A percentile compares a stretch with the other conserved stretches of the same genome.
These are phyloP conservation scores for Taenioides sp. DNA, from an alignment of 2,797 vertebrate species.

Conservation along the genomic window DNA sequence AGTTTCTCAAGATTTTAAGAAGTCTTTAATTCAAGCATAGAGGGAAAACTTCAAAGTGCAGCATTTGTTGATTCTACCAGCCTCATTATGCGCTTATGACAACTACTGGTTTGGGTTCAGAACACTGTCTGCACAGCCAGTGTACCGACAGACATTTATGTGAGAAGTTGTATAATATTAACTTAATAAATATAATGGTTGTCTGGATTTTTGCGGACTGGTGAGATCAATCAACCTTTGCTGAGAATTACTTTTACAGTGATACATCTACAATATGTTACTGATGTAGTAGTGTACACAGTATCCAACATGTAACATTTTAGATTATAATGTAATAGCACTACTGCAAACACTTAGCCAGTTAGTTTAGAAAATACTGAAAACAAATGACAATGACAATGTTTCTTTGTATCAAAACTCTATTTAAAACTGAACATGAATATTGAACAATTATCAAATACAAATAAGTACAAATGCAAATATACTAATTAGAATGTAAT, in stretches of 20 bases:
- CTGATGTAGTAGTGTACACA: background rate
- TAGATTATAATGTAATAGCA: background rate
- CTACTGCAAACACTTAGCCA: background rate
- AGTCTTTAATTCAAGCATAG: constrained; percentile 30
- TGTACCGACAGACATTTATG: constrained; percentile 17
- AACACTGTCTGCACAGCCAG: constrained; percentile 27
- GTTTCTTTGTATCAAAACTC: constrained; percentile 35
- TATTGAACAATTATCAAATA: background rate
- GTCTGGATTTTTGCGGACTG: background rate
- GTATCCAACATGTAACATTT: background rate
- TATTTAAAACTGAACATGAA: constrained; percentile 35
- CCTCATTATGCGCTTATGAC: constrained; percentile 36
- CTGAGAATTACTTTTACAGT: background rate
- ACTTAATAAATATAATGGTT: background rate
- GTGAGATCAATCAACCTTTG: background rate
- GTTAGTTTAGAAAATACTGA: background rate
- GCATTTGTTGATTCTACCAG: constrained; percentile 19
- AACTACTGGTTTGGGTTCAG: constrained; percentile 19
- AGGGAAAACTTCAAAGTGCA: constrained; percentile 36
- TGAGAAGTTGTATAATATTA: constrained; percentile 4
- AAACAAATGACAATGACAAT: background rate
- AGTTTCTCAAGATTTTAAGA: constrained; percentile 39
- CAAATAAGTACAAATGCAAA: constrained; percentile 13
- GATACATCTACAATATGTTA: background rate
- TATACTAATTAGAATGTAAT: constrained; percentile 18